phyloP scores from a whole-genome alignment of 1,140 invertebrate species.

The Ceratina calcarata region DNA sequence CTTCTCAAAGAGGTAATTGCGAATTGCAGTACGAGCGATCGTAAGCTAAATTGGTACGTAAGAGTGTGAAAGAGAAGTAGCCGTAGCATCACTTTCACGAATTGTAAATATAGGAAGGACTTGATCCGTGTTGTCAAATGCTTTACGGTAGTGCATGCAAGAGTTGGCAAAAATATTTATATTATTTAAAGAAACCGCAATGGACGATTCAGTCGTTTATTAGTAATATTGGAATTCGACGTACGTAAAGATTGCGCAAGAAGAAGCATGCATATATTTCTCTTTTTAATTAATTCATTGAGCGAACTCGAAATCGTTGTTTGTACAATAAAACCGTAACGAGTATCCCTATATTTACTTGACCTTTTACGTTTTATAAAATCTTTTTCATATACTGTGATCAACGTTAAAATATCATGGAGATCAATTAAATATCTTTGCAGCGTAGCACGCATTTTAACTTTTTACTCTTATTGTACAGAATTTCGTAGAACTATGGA shows the following conservation, averaged over 20 bases:
- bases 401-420: neutral
- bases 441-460: neutral
- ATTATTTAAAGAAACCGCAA: slow-evolving; percentile 8
- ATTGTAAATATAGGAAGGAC: slow-evolving; percentile 8
- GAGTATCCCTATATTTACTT: neutral
- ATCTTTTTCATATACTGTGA: neutral
- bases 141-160: slow-evolving; percentile 36
- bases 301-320: slow-evolving; percentile 39
- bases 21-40: neutral
- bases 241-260: slow-evolving; percentile 7
- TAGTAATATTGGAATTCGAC: slow-evolving; percentile 13
- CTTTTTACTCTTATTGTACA: neutral
- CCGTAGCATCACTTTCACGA: neutral
- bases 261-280: slow-evolving; percentile 17
- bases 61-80: neutral
- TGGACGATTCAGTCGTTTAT: slow-evolving; percentile 19
- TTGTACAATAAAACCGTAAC: slow-evolving; percentile 16
- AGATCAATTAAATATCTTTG: slow-evolving; percentile 3
- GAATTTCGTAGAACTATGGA: slow-evolving; percentile 8
- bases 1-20: slow-evolving; percentile 4
- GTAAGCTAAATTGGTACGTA: neutral
- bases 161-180: slow-evolving; percentile 15
- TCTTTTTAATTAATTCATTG: slow-evolving; percentile 23
- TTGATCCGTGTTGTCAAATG: slow-evolving; percentile 1
- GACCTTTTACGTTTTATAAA: neutral